phyloP scores from a whole-genome alignment of 2,113 vertebrate genomes.

The Poicephalus gulielmi region DNA sequence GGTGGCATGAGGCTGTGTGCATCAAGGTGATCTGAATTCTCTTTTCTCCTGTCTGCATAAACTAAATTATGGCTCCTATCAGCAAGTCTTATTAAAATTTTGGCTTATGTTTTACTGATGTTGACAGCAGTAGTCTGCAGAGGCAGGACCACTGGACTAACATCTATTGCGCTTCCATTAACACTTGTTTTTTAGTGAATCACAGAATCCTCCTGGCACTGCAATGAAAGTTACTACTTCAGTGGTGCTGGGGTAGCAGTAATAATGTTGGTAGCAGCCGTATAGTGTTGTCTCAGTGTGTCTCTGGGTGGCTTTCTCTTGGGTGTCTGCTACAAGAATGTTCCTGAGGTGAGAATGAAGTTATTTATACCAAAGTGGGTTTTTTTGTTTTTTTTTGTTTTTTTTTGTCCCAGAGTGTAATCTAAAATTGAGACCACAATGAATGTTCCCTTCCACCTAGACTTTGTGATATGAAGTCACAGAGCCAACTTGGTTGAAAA shows the following conservation, averaged over 20 bases:
- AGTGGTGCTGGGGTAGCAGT: neutral
- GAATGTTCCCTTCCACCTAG: neutral
- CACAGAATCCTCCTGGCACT: neutral
- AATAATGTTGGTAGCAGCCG: neutral
- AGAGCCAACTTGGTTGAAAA: no score
- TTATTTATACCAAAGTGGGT: neutral
- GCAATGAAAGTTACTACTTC: neutral
- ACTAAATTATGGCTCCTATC: neutral
- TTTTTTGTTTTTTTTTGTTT: neutral
- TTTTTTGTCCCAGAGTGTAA: neutral
- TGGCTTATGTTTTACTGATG: neutral
- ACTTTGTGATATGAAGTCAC: neutral
- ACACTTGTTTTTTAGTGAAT: neutral
- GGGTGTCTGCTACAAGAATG: neutral
- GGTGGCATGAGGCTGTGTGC: neutral
- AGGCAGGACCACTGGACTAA: neutral
- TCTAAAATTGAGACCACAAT: neutral
- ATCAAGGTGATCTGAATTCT: neutral
- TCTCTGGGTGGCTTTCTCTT: neutral
- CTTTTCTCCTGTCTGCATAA: neutral
- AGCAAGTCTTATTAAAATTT: neutral
- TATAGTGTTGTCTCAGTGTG: fast-evolving
- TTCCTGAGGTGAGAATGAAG: neutral
- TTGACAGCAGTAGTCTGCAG: neutral
- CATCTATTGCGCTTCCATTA: neutral